Percentiles rank a stretch among this genome's conserved stretches.
Conservation (phyloP, 2,888 invertebrate genomes). For the Crossocerus cetratus region DNA sequence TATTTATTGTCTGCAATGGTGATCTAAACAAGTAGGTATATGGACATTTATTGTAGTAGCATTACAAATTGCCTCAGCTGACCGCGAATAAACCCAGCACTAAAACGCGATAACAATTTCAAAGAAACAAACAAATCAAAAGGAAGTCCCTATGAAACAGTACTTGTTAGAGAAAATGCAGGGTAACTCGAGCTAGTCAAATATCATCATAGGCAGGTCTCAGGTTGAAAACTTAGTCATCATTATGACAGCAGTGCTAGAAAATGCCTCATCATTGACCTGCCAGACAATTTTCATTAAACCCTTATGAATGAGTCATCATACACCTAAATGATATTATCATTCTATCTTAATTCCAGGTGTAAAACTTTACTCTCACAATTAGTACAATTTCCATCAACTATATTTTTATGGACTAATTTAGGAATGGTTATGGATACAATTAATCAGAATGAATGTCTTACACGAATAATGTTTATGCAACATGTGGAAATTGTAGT, state of each 20-base stretch:
- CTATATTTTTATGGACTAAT: conserved; percentile 69
- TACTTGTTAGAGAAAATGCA: conserved; percentile 8
- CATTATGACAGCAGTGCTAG: conserved; percentile 61
- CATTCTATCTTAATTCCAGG: conserved; percentile 55
- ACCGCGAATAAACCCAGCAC: conserved; percentile 65
- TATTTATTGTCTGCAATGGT: conserved; percentile 71
- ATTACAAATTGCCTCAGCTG: conserved; percentile 66
- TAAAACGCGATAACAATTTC: conserved; percentile 9
- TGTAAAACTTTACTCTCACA: conserved; percentile 69
- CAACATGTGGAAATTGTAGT: conserved; percentile 70
- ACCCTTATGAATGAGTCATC: conserved; percentile 17
- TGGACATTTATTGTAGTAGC: background rate
- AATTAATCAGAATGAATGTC: conserved; percentile 62
- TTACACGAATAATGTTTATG: conserved; percentile 66
- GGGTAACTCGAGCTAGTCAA: conserved; percentile 71
- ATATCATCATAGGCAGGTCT: conserved; percentile 74
- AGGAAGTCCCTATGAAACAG: background rate
- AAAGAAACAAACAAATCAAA: background rate
- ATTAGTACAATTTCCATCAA: conserved; percentile 70
- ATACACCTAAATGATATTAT: conserved; percentile 19
- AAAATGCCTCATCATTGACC: conserved; percentile 70
- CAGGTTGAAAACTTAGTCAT: conserved; percentile 75
- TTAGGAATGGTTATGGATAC: conserved; percentile 66
- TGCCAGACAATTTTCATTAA: conserved; percentile 8
- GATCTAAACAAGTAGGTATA: conserved; percentile 65